Base-by-base conservation (phyloP, 2,113 vertebrate species). In the Thymallus thymallus region DNA sequence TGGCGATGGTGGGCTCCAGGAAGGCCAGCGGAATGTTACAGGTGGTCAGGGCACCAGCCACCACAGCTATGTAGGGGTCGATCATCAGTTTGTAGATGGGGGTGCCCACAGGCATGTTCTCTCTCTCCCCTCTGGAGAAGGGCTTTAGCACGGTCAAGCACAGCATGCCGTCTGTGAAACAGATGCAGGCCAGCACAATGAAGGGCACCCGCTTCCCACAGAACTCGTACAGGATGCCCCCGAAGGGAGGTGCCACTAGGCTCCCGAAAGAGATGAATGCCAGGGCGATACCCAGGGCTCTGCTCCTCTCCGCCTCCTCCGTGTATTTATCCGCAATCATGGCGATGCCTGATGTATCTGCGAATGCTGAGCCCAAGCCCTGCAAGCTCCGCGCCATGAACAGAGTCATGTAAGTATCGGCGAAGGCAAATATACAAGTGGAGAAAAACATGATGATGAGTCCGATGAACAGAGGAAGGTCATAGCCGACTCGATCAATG, bases 231-330 rank as follows among this genome's bases (percentile, higher is more conserved):
- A 99, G 93, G 68, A 96, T 70, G 10, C 98, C 97, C 3, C 97
- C 97, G 74, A 98, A 99, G 1, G 98, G 98, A 61, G 98, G 98
- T 35, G 97, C 97, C 85, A 91, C 97, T 2, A 99, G 91, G 75
- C 96, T 98, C 3, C 98, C 98, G 35, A 98, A 98, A 20, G 97
- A 99, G 88, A 99, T 99, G 91, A 97, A 99, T n/a, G 98, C 98
- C 82, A 98, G 77, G 29, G 98, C 97, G 46, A 97, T 93, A 29
- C 98, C 98, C 88, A 98, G 90, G 2, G 98, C 96, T 46, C 92
- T 94, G 87, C 95, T 98, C 81, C 98, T 91, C 89, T 95, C 96
- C 0, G 89, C 74, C 78, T 99, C 97, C 85, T 96, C 97, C 0
- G 94, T 88, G 80, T 94, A 99, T 78, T 87, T 95, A 90, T 98